A percentile compares a stretch with the other conserved stretches of the same genome.
phyloP scores from a whole-genome alignment of 2,888 invertebrate genomes.

The Campopleginae sp. region DNA sequence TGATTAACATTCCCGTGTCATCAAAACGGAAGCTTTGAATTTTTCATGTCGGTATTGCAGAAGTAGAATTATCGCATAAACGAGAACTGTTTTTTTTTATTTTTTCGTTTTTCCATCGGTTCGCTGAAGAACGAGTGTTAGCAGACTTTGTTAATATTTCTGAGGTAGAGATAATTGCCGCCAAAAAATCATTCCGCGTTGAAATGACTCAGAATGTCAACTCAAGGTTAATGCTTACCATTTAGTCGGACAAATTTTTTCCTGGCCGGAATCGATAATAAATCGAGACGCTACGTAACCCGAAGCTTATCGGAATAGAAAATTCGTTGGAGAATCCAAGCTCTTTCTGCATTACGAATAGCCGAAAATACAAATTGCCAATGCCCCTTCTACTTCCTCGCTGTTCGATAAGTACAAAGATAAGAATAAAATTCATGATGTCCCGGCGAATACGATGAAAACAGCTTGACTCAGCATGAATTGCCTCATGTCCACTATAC shows the following conservation, averaged over 20 bases:
- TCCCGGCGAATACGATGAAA: background rate
- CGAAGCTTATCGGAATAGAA: background rate
- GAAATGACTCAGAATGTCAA: background rate
- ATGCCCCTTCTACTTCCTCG: background rate
- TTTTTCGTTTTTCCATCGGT: no score
- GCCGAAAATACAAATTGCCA: background rate
- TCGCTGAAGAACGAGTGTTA: no score
- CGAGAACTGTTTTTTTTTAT: no score
- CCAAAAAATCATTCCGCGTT: no score
- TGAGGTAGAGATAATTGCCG: no score
- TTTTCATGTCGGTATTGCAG: no score
- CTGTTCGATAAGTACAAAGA: background rate
- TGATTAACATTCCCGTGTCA: no score
- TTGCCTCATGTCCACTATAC: background rate
- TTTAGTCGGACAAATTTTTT: background rate
- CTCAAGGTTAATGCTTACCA: background rate
- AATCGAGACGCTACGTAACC: background rate
- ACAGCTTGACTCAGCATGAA: background rate
- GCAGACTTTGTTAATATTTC: no score
- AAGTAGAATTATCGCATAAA: no score
- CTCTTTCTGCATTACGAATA: background rate
- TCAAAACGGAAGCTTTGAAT: no score
- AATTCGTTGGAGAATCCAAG: background rate
- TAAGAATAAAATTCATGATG: background rate
- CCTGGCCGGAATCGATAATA: background rate